phyloP scores from a whole-genome alignment of 2,113 vertebrate genomes.

The Otocyon megalotis region DNA sequence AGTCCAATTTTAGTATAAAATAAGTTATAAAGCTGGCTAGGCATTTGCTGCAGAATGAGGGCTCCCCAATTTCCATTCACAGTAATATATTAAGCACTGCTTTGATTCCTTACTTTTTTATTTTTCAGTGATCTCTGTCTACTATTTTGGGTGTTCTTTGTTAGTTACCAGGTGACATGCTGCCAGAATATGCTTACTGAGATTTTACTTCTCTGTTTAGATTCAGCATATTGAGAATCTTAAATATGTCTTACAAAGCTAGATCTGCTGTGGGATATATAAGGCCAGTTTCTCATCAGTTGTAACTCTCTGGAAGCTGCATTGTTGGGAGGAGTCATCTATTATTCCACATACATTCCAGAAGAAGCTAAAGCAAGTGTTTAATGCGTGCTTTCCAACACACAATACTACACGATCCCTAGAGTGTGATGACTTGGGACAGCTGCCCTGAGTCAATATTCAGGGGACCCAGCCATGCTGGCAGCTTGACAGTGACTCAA shows the following conservation, averaged over 20 bases:
- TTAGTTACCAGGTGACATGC: conserved; percentile 44
- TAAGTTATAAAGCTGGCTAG: neutral
- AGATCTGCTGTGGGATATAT: neutral
- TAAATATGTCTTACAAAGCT: neutral
- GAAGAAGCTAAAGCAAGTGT: conserved; percentile 52
- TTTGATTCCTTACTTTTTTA: neutral
- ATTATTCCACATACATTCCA: conserved; percentile 53
- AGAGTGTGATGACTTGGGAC: conserved; percentile 49
- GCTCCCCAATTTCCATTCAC: neutral
- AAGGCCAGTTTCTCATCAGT: conserved; percentile 28
- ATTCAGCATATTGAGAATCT: conserved; percentile 54
- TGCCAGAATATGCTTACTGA: conserved; percentile 44
- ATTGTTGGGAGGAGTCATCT: neutral
- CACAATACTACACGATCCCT: conserved; percentile 36
- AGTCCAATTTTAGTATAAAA: neutral
- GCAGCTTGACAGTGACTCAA: conserved; percentile 56
- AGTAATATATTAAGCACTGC: neutral
- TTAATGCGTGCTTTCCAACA: neutral
- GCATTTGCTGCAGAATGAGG: neutral
- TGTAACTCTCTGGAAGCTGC: conserved; percentile 38
- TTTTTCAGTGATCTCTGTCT: conserved; percentile 30
- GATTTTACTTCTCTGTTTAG: conserved; percentile 29
- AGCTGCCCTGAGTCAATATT: conserved; percentile 58
- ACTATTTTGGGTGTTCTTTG: conserved; percentile 35
- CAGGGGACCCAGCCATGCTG: neutral